Conservation (phyloP, 53 echinoderm and acorn worm genomes). For the Echinometra lucunter region DNA sequence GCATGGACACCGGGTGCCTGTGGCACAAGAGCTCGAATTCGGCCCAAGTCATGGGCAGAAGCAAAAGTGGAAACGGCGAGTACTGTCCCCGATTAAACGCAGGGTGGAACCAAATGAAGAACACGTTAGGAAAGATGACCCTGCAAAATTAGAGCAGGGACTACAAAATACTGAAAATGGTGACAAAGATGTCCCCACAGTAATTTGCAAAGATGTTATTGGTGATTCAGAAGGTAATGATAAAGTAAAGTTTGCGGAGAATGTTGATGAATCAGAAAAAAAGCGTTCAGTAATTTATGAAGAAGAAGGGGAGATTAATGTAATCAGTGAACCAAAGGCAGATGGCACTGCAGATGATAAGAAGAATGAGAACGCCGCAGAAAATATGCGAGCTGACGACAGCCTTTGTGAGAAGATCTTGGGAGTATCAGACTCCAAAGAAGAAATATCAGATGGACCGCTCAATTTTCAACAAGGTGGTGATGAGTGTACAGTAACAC, state of each 20-base stretch:
- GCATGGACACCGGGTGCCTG: conserved; percentile 33
- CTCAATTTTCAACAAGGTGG: background rate
- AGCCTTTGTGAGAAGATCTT: background rate
- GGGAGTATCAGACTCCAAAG: background rate
- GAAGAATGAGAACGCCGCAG: background rate
- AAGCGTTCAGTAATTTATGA: background rate
- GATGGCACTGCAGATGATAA: background rate
- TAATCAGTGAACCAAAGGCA: background rate
- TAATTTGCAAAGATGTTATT: background rate
- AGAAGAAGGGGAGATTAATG: background rate
- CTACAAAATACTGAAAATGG: background rate
- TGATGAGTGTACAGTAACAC: background rate
- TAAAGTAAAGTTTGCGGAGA: background rate
- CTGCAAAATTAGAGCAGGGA: background rate
- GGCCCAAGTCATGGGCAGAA: background rate
- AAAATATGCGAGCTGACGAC: background rate
- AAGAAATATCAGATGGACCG: background rate
- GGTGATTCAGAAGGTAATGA: background rate
- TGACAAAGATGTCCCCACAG: background rate
- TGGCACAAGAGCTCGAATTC: background rate
- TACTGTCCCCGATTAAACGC: conserved; percentile 41
- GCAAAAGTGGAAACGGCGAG: conserved; percentile 45
- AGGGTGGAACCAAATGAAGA: background rate
- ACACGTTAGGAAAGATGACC: background rate
- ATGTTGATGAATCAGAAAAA: background rate